Base-by-base conservation (phyloP, 2,888 invertebrate species). In the Trisateles emortualis region DNA sequence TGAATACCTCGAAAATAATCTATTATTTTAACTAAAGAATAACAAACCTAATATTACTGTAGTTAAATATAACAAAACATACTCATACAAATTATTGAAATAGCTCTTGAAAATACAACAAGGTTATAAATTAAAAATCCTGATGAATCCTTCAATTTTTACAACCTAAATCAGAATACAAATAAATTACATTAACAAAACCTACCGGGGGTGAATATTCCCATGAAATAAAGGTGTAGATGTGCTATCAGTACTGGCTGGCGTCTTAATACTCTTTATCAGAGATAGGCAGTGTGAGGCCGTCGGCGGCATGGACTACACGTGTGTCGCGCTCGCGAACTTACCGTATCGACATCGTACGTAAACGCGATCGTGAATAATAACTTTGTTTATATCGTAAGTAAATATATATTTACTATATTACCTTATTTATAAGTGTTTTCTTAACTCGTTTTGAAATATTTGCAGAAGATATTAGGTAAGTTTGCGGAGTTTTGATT, bases 311-410 rank as follows among this genome's bases (percentile, higher is more conserved):
- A 57, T 62, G 67, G 56, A 58, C 61, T 69, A 74, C 74, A 81
- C 87, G 87, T 74, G 42, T 39, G 43, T 50, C 65, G 57, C 59
- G 60, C 50, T 52, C 56, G 55, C 54, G 49, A 36, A 30, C 47
- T 29, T 56, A 33, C 14, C 35, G 40, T 17, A 16, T 41, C 29
- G 42, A 32, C 17, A 49, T 45, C 19, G 40, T 59, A 40, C 66
- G 72, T 72, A 61, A 63, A 63, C 56, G 64, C 64, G 70, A 62
- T 74, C 77, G 79, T 53, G 62, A 58, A 11, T n/a, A 55, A 52
- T 36, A 73, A 75, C 72, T 77, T 77, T 69, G 29, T 61, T 59
- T 64, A 47, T 39, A 53, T 51, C 69, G 80, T 79, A 73, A 79
- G 80, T 75, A 22, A 26, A 17, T n/a, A 14, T 19, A 11, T 14